Evolutionary conservation across 2,888 invertebrate genomes (phyloP), one percentile per base, ranked within the genome.

Genomic region (Dyspetes luteomarginatus): DNA sequence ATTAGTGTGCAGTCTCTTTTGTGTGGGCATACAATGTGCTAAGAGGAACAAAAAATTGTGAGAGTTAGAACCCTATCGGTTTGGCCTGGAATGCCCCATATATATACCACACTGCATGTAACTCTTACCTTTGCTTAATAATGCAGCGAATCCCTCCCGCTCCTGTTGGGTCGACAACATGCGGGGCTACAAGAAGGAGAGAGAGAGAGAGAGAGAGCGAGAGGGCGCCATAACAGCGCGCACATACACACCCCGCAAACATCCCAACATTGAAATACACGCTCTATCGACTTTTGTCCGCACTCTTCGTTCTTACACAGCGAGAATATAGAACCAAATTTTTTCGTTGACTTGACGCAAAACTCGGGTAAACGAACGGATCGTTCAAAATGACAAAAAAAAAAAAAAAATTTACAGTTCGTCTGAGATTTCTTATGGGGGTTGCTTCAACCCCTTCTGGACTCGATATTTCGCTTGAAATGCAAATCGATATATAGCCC

Each of bases 301-400:
- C 85, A 82, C 4, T 88, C 73, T 60, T 65, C 71, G 60, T 77
- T 79, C 72, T 76, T 82, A 69, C 78, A 69, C 65, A n/a, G 79
- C 78, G 78, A 58, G 81, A 86, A 85, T 87, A 26, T 89, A 87
- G 88, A 88, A 87, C 87, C 88, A 88, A 88, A 88, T 89, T 90
- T 90, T 90, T 89, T 89, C 87, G 86, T 87, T 36, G 88, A 88
- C 87, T 88, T 89, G 88, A 88, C 87, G 89, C 86, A 87, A 88
- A 19, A 30, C 30, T 43, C 52, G 45, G 62, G 62, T 69, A 60
- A 62, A 81, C 56, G 15, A 12, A 48, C 26, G 22, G 4, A 65
- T 56, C 62, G 55, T 22, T 30, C 67, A 24, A 71, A 65, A 41
- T 65, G 30, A 65, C 52, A 50, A 58, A 50, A 36, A 17, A 24